Percentiles rank a stretch among this genome's conserved stretches.
Conservation (phyloP, 2,888 invertebrate species). For the Elysia crispata region DNA sequence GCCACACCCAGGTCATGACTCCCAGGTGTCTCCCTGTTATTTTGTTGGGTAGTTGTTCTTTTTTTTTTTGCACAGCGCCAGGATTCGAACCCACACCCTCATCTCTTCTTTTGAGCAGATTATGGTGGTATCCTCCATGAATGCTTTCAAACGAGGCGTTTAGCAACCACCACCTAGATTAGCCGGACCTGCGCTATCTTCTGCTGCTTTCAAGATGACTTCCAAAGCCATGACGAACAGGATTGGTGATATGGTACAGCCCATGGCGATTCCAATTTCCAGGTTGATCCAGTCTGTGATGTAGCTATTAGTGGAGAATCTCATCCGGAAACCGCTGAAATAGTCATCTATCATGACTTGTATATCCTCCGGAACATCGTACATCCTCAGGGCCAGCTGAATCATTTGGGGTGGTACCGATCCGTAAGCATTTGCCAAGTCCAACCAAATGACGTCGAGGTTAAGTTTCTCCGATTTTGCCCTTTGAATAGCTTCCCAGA, state of each 20-base stretch:
- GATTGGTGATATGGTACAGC: conserved; percentile 33
- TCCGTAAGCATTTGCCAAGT: conserved; percentile 20
- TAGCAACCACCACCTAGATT: conserved; percentile 1
- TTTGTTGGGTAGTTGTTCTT: no score
- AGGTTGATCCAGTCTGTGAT: conserved; percentile 30
- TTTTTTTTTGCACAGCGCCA: no score
- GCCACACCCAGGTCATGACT: no score
- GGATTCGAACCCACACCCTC: no score
- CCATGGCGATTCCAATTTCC: conserved; percentile 32
- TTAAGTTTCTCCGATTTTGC: conserved; percentile 18
- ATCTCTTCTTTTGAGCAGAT: neutral
- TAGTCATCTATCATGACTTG: conserved; percentile 14
- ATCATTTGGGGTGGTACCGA: conserved; percentile 16
- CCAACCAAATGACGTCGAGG: conserved; percentile 23
- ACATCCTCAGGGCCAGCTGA: conserved; percentile 2
- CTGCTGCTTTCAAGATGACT: conserved; percentile 23
- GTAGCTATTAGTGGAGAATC: conserved; percentile 22
- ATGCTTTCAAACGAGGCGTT: conserved; percentile 6
- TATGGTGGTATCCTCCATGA: no score
- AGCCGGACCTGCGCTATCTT: neutral
- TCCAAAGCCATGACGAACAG: conserved; percentile 29
- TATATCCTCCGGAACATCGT: neutral
- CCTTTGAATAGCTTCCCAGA: conserved; percentile 21
- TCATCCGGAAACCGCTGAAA: conserved; percentile 20
- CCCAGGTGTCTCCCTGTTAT: no score